Base-by-base conservation (phyloP, 1,140 invertebrate species). In the Kradibia gibbosae region DNA sequence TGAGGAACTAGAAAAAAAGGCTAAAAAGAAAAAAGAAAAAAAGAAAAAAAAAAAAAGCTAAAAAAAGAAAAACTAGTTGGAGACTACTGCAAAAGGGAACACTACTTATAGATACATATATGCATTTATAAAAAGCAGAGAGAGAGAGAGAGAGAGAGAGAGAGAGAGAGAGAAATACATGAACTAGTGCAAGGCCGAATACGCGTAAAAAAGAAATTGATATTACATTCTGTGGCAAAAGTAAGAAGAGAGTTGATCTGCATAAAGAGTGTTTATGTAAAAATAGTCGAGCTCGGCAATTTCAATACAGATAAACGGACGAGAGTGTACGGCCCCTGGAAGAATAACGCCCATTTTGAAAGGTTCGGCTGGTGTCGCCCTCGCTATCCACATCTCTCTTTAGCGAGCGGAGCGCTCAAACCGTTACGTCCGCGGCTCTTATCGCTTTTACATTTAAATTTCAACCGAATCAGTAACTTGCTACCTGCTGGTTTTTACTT, bases 401-500 rank as follows among this genome's bases (percentile, higher is more conserved):
- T 36, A 25, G 45, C 45, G 45, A 31, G 7, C 20, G 2, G 4
- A 48, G 22, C n/a, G 28, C 48, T 17, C 2, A 22, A 67, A 77
- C 62, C 76, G 76, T 70, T 78, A 70, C 13, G 15, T 34, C 10
- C 39, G 28, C 75, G 45, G 17, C 57, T 77, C 13, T 77, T 45
- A 76, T 81, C 65, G 77, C 70, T 80, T 84, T 83, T 80, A 75
- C 80, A 50, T 67, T 67, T 78, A 67, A 50, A 78, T 78, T 70
- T 78, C 48, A 70, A 55, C n/a, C 60, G 11, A 50, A 65, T 67
- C 28, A 28, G 20, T 36, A 17, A n/a, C 22, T 81, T 65, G 65
- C 48, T 75, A 36, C 22, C 82, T 84, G 83, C 1, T 28, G 13
- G 48, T 36, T 73, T 15, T n/a, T 10, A 48, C 7, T n/a, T 39